Evolutionary conservation across 2,888 invertebrate genomes (phyloP).

Genomic region (Dyspetes luteomarginatus): DNA sequence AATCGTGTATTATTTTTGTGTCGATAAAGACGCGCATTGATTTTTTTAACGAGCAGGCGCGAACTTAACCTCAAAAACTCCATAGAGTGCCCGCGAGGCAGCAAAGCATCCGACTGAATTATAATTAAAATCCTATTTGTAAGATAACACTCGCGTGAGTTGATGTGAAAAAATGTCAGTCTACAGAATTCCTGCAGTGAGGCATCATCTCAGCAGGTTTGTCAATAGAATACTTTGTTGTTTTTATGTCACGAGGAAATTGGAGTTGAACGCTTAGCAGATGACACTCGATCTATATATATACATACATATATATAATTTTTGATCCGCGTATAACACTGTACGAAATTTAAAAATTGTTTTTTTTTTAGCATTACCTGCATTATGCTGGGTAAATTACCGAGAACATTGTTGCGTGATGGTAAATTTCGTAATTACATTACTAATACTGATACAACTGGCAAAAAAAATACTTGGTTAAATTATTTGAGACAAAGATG

Average conservation of each 20-base stretch:
- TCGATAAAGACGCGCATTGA: not conserved
- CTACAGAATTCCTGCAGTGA: constrained; percentile 65
- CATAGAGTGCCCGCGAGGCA: not conserved
- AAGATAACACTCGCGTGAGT: not conserved
- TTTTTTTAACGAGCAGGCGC: not conserved
- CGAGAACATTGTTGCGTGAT: constrained; percentile 44
- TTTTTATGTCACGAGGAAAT: not conserved
- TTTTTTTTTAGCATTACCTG: constrained; percentile 56
- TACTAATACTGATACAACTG: constrained; percentile 56
- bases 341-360: not conserved
- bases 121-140: constrained; percentile 11
- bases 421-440: constrained; percentile 55
- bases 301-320: not conserved
- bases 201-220: constrained; percentile 62
- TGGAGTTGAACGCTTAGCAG: too few species aligned
- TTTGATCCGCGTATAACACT: constrained; percentile 1
- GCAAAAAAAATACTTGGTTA: constrained; percentile 65
- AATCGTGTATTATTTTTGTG: not conserved
- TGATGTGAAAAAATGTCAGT: constrained; percentile 63
- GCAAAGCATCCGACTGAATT: not conserved
- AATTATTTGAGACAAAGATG: constrained; percentile 69
- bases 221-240: not conserved
- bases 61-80: constrained; percentile 57
- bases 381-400: constrained; percentile 34
- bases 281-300: constrained; percentile 29